Evolutionary conservation across 2,113 vertebrate genomes (phyloP), one percentile per base, ranked within the genome.

Genomic region (Anser brachyrhynchus): DNA sequence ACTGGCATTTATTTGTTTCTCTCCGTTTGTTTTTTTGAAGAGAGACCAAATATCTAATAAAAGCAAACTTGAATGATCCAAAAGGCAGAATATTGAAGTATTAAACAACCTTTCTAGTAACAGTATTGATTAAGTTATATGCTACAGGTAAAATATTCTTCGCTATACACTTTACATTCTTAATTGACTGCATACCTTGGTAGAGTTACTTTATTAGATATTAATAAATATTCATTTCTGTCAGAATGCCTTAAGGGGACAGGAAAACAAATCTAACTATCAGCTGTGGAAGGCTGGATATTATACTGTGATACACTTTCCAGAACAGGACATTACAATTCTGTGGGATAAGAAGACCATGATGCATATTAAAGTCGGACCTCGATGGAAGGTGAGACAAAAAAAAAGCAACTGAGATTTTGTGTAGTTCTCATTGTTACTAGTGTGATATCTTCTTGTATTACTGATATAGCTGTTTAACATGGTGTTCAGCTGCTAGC

Each of bases 281-380:
- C 98, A 99, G 92, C 95, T 99, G 75, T 99, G 98, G 99, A 99
- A 98, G 91, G 99, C 99, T 31, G 99, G 99, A 21, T 98, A 99
- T 97, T 99, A 99, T 94, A 98, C 98, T 8, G 99, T 98, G 85
- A 98, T 99, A 72, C 98, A 99, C 90, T 99, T 99, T 95, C 98
- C 99, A 87, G 98, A 98, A 90, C 97, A 99, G 89, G 99, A 99
- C 66, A 97, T 99, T 92, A 99, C 98, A 49, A 84, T 99, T 95
- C 98, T 99, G 58, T 99, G 99, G 99, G 99, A 99, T 96, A 98
- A 97, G 94, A 99, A 99, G 97, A 99, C 99, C 46, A 99, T 99
- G 58, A 98, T 99, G 5, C 99, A 99, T 91, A 98, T 99, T 94
- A 99, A 99, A 98, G 99, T 98, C 81, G 99, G 99, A 94, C 99